Conservation (phyloP, 2,797 vertebrate species). For the Macrochelys suwanniensis region DNA sequence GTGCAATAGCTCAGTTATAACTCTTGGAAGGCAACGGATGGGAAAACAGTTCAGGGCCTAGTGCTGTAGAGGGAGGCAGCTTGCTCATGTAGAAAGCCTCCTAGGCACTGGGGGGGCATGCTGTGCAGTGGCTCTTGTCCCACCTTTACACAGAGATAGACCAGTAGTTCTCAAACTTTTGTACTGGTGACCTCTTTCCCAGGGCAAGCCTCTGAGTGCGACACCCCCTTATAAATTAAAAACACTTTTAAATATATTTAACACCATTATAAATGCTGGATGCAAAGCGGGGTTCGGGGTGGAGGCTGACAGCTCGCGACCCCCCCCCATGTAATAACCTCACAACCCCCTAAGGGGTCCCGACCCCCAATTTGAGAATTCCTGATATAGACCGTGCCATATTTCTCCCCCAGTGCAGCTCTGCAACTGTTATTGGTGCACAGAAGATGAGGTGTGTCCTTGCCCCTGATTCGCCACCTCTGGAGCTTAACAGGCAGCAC, state of each 20-base stretch:
- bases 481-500: neutral
- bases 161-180: too few relatives aligned
- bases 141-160: neutral
- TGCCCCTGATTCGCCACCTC: neutral
- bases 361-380: too few relatives aligned
- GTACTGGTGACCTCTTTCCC: too few relatives aligned
- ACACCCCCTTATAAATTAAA: too few relatives aligned
- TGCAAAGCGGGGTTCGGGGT: too few relatives aligned
- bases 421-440: neutral
- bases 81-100: neutral
- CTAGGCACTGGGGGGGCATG: neutral
- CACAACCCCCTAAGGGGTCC: too few relatives aligned
- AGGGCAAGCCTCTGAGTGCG: too few relatives aligned
- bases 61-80: neutral
- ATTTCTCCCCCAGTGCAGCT: neutral
- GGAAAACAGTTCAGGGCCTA: neutral
- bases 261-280: too few relatives aligned
- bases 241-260: too few relatives aligned
- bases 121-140: neutral
- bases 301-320: too few relatives aligned
- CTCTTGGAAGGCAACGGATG: neutral
- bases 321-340: too few relatives aligned
- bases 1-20: neutral
- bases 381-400: neutral
- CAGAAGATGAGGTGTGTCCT: neutral